Conservation (phyloP, 92 coral and sea anemone species). For the Porites rus region DNA sequence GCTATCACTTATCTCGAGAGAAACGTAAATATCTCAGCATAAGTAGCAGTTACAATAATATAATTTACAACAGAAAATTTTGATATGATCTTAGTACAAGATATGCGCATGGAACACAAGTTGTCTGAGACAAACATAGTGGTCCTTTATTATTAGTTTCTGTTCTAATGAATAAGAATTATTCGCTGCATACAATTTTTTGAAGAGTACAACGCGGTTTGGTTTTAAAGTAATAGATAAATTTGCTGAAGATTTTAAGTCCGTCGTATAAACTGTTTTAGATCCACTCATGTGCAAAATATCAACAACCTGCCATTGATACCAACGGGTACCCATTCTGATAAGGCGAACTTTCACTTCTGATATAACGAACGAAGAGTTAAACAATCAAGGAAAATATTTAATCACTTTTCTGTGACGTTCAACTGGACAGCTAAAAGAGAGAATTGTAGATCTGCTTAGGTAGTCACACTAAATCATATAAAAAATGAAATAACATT, state of each 20-base stretch:
- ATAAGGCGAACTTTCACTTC: background rate
- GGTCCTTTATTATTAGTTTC: background rate
- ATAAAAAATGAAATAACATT: too few species aligned
- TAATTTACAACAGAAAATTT: background rate
- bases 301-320: slow-evolving; percentile 45
- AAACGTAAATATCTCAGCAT: background rate
- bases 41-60: background rate
- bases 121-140: background rate
- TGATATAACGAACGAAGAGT: background rate
- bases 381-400: too few species aligned
- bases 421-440: too few species aligned
- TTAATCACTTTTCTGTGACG: too few species aligned
- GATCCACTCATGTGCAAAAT: slow-evolving; percentile 13
- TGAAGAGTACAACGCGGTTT: background rate
- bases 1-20: background rate
- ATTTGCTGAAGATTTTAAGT: background rate
- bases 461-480: too few species aligned
- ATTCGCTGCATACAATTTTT: background rate
- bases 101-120: background rate
- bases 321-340: slow-evolving; percentile 37
- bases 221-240: background rate
- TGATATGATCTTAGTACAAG: background rate
- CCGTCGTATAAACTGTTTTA: background rate
- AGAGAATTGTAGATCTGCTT: too few species aligned
- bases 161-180: background rate